phyloP scores from a whole-genome alignment of 2,888 invertebrate genomes.

The Campoplex nolae region DNA sequence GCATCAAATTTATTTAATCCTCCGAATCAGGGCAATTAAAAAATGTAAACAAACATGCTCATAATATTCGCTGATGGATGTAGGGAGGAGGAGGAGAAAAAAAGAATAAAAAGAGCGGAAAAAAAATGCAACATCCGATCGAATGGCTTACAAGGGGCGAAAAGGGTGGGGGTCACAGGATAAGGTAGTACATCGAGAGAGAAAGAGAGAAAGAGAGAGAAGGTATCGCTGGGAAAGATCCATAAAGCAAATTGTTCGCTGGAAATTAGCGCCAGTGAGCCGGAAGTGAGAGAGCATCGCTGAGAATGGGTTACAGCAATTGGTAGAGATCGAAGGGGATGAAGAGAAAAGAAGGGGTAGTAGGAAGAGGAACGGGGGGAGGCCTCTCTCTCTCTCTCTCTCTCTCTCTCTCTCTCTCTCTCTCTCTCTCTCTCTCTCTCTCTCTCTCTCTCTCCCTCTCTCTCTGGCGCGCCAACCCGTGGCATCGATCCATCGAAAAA shows the following conservation, averaged over 20 bases:
- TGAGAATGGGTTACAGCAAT: constrained; percentile 56
- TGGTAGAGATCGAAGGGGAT: constrained; percentile 18
- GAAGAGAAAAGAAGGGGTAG: neutral
- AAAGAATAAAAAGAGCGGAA: too few species aligned
- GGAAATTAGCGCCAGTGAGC: constrained; percentile 67
- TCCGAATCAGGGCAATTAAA: neutral
- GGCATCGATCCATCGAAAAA: constrained; percentile 76
- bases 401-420: too few species aligned
- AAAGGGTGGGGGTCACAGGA: neutral
- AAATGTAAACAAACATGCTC: neutral
- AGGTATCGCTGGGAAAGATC: constrained; percentile 36
- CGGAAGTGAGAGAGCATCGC: constrained; percentile 48
- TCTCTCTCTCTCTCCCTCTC: too few species aligned
- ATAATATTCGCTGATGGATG: neutral
- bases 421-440: too few species aligned
- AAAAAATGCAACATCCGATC: neutral
- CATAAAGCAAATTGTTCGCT: constrained; percentile 65
- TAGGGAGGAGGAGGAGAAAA: neutral
- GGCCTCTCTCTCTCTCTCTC: neutral
- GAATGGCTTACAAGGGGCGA: neutral
- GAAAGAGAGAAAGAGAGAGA: neutral
- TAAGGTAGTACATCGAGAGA: constrained; percentile 8
- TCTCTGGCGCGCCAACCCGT: constrained; percentile 52
- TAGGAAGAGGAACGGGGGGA: constrained; percentile 30
- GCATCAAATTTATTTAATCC: neutral